phyloP scores from a whole-genome alignment of 2,797 vertebrate genomes.

The Molossus alvarezi region DNA sequence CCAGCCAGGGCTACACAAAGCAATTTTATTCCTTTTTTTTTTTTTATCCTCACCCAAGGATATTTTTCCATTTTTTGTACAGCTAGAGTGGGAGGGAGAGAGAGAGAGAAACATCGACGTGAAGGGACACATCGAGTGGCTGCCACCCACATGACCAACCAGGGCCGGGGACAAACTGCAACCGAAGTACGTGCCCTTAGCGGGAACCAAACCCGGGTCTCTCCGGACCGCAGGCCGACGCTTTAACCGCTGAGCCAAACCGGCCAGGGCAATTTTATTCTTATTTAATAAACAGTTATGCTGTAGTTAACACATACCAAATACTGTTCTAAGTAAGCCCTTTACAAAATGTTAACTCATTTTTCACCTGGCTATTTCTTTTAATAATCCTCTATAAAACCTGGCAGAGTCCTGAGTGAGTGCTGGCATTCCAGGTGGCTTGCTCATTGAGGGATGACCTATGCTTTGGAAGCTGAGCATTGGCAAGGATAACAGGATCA shows the following conservation, averaged over 20 bases:
- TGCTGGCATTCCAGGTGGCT: not conserved
- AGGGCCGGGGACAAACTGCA: too few species aligned
- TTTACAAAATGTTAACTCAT: conserved; percentile 56
- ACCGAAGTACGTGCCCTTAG: too few species aligned
- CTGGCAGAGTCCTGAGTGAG: not conserved
- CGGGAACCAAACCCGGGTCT: too few species aligned
- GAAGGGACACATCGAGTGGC: too few species aligned
- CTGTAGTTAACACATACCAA: conserved; percentile 49
- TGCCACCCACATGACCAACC: too few species aligned
- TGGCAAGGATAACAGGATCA: conserved; percentile 67
- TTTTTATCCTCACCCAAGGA: too few species aligned
- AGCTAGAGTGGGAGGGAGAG: too few species aligned
- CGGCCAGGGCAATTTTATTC: not conserved
- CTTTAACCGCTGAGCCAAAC: too few species aligned
- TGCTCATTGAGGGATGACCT: conserved; percentile 48
- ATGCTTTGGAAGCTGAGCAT: conserved; percentile 4
- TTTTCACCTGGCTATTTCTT: conserved; percentile 39
- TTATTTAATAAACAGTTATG: conserved; percentile 35
- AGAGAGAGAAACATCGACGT: too few species aligned
- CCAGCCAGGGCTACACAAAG: not conserved
- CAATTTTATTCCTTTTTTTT: too few species aligned
- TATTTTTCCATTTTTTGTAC: too few species aligned
- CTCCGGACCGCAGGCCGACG: too few species aligned
- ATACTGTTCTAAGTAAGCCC: conserved; percentile 35
- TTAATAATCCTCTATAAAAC: conserved; percentile 42